Conservation (phyloP, 1,140 invertebrate species). For the Musca domestica region DNA sequence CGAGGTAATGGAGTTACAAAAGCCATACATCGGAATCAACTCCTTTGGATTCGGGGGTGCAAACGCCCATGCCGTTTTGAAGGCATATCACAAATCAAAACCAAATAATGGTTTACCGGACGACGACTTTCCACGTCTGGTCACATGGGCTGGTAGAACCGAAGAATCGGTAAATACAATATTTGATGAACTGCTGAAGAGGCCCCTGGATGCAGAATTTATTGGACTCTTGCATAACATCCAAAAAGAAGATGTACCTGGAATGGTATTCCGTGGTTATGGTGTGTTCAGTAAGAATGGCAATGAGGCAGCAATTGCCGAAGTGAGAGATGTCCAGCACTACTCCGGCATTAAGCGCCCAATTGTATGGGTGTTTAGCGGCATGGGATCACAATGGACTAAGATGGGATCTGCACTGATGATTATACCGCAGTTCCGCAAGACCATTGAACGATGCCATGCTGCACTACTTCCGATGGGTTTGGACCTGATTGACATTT, state of each 20-base stretch:
- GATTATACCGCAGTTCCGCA: constrained; percentile 68
- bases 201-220: constrained; percentile 60
- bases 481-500: constrained; percentile 75
- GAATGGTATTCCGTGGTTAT: constrained; percentile 62
- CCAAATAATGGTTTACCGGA: constrained; percentile 56
- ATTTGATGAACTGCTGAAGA: constrained; percentile 64
- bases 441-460: constrained; percentile 72
- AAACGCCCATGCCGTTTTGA: constrained; percentile 75
- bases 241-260: constrained; percentile 58
- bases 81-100: constrained; percentile 59
- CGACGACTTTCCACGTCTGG: constrained; percentile 59
- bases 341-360: constrained; percentile 63
- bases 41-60: constrained; percentile 80
- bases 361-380: constrained; percentile 86
- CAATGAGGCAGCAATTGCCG: constrained; percentile 53
- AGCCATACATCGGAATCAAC: constrained; percentile 69
- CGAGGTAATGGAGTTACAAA: constrained; percentile 63
- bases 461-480: constrained; percentile 69
- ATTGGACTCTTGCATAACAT: constrained; percentile 59
- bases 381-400: constrained; percentile 87
- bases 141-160: constrained; percentile 59
- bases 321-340: constrained; percentile 58
- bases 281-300: constrained; percentile 56
- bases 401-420: constrained; percentile 72
- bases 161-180: constrained; percentile 67